Evolutionary conservation across 2,797 vertebrate species (phyloP), one percentile per base, ranked within the genome.

Genomic region (Coregonus ussuriensis): DNA sequence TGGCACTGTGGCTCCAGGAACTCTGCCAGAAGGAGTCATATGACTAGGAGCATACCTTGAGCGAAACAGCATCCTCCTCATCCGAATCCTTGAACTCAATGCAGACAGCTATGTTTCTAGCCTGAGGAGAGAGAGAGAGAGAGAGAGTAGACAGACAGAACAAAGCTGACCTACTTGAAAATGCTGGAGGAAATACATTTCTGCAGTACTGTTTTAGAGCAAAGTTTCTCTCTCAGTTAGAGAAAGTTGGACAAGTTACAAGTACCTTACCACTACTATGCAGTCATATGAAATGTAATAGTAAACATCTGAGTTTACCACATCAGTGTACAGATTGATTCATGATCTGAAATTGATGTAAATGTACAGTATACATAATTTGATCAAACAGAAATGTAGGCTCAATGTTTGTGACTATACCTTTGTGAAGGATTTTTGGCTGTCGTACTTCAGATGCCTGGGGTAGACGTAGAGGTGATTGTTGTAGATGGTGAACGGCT

Each of bases 381-480:
- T 4, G 29, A 15, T 31, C 14, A 25, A 65, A 25, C 7, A 29
- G 21, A 25, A 65, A 4, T 25, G 62, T 29, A 25, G 25, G 29
- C 6, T 66, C 29, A 66, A 65, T 9, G 29, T 66, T 31, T 13
- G 14, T 63, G 6, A 54, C 37, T 79, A 81, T 85, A 98, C 98
- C 96, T 99, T 99, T 35, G 97, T 93, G 79, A 99, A 99, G 65
- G 96, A 92, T 82, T 99, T 99, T 81, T 99, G 98, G 84, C 96
- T 95, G 79, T 99, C 98, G 0, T 97, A 99, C 89, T 98, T 99
- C 87, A 99, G 95, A 89, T 96, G 93, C 77, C 95, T 98, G 0
- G 96, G 98, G 87, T 98, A 99, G 79, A 99, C 95, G 4, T 99
- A 99, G 77, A 99, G 96, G 87, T 99, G 98, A 88, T 98, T 98